phyloP scores from a whole-genome alignment of 1,140 invertebrate genomes.

The Hylyphantes graminicola region DNA sequence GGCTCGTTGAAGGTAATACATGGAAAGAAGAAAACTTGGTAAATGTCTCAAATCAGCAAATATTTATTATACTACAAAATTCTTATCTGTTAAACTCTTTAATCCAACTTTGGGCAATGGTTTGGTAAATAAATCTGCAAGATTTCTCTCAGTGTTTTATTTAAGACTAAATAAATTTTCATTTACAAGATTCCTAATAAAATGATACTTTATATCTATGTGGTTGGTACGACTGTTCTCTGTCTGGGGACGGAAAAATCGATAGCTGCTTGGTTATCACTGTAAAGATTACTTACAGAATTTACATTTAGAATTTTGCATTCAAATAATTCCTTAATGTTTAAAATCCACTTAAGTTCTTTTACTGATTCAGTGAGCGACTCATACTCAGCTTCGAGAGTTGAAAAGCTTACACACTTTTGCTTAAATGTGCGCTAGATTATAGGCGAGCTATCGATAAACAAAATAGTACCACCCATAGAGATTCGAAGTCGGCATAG shows the following conservation, averaged over 20 bases:
- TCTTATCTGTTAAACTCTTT: too few relatives aligned
- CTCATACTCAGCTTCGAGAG: constrained; percentile 67
- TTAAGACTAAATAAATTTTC: constrained; percentile 63
- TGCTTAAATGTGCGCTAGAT: constrained; percentile 61
- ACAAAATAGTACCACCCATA: constrained; percentile 17
- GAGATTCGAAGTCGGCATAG: neutral
- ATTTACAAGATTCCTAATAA: constrained; percentile 66
- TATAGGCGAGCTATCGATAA: neutral
- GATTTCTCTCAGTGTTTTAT: constrained; percentile 19
- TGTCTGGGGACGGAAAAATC: constrained; percentile 61
- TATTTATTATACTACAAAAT: too few relatives aligned
- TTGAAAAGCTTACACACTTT: constrained; percentile 64
- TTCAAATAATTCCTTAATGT: neutral
- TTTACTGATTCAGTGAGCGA: constrained; percentile 65
- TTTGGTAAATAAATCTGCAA: constrained; percentile 61
- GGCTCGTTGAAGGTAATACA: too few relatives aligned
- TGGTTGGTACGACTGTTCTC: constrained; percentile 63
- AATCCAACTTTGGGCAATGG: constrained; percentile 44
- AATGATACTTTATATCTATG: constrained; percentile 64
- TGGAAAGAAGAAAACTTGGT: too few relatives aligned
- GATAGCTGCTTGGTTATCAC: constrained; percentile 64
- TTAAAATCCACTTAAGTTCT: constrained; percentile 64
- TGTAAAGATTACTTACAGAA: neutral
- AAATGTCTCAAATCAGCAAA: too few relatives aligned
- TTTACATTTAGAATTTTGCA: neutral